Evolutionary conservation across 2,888 invertebrate genomes (phyloP).

Genomic region (Odontomyia ornata): DNA sequence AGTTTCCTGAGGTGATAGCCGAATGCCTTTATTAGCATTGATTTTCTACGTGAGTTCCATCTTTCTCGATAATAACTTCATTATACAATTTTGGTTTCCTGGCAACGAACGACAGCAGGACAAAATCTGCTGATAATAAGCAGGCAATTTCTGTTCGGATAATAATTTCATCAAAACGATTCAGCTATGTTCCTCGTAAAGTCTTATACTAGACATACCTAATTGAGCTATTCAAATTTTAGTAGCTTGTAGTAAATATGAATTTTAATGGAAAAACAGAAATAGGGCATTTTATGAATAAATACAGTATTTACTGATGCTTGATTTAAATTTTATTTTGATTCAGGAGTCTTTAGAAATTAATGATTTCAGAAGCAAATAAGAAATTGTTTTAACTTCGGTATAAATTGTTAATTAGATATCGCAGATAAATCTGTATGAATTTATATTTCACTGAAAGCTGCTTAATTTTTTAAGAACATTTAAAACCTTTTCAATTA

Average conservation of each 20-base stretch:
- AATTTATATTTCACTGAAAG: too few species aligned
- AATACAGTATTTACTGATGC: too few species aligned
- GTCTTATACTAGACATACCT: not conserved
- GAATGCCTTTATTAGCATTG: not conserved
- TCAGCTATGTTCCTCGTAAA: not conserved
- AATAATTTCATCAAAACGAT: not conserved
- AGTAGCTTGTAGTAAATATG: too few species aligned
- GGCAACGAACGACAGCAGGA: not conserved
- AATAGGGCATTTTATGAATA: too few species aligned
- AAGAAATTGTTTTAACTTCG: too few species aligned
- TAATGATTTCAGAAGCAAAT: too few species aligned
- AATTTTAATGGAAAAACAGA: not conserved
- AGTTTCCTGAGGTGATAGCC: not conserved
- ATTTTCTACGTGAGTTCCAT: conserved; percentile 8
- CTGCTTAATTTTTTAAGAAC: not conserved
- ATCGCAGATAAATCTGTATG: too few species aligned
- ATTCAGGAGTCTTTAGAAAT: too few species aligned
- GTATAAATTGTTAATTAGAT: too few species aligned
- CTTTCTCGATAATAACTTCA: not conserved
- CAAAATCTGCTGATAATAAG: conserved; percentile 3
- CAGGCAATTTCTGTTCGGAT: not conserved
- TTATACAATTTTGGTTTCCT: not conserved
- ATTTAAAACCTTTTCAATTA: not conserved
- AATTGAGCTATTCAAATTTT: not conserved
- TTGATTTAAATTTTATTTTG: too few species aligned